Evolutionary conservation across 2,113 vertebrate species (phyloP).

Genomic region (Coptodon rendalli): DNA sequence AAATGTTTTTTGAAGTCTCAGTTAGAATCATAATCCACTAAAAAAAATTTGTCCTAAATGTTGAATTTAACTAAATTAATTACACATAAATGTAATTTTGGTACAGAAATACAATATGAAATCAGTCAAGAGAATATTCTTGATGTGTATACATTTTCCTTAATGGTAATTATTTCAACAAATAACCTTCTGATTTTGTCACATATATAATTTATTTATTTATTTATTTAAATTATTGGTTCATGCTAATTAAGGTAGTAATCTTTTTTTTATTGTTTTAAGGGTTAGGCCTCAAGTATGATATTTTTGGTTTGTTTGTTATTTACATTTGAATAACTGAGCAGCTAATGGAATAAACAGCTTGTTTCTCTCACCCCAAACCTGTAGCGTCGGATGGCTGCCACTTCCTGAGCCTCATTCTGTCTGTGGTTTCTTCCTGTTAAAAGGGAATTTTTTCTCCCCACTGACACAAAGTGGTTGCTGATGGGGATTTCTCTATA

Average conservation of each 20-base stretch:
- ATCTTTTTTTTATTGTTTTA: not conserved
- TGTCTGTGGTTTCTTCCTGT: not conserved
- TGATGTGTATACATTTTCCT: not conserved
- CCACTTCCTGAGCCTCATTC: not conserved
- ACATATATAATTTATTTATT: not conserved
- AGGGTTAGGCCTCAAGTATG: not conserved
- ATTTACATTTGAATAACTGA: not conserved
- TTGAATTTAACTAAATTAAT: not conserved
- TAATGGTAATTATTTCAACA: not conserved
- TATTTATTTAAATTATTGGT: not conserved
- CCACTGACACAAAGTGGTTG: not conserved
- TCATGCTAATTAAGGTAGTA: not conserved
- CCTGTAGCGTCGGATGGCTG: not conserved
- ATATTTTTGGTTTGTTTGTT: not conserved
- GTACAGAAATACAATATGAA: not conserved
- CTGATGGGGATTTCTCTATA: not conserved
- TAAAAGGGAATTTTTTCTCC: not conserved
- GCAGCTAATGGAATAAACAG: not conserved
- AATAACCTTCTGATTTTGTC: not conserved
- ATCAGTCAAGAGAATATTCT: not conserved
- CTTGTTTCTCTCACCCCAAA: not conserved
- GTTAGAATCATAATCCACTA: not conserved
- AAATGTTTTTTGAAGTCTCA: not conserved
- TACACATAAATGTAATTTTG: not conserved
- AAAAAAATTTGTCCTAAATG: not conserved